phyloP scores from a whole-genome alignment of 2,113 vertebrate species.

The Thamnophis sirtalis region DNA sequence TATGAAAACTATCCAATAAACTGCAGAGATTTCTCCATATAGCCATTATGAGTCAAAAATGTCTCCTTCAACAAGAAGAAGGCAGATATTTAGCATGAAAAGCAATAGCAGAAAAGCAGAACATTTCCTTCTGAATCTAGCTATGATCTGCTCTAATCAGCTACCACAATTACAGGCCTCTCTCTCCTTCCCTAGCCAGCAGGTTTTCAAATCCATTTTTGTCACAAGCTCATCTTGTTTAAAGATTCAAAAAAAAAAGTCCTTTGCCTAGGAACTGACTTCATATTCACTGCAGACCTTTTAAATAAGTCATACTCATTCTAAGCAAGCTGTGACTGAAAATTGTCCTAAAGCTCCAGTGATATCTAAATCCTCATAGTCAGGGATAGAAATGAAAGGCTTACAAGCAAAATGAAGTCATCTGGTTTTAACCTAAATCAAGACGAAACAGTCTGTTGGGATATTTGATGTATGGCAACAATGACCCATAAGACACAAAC shows the following conservation, averaged over 20 bases:
- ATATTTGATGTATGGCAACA: neutral
- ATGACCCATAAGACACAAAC: neutral
- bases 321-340: neutral
- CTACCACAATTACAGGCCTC: neutral
- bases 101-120: neutral
- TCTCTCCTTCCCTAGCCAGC: neutral
- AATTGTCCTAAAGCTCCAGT: neutral
- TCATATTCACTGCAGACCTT: neutral
- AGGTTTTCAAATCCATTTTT: neutral
- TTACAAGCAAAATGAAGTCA: neutral
- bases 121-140: neutral
- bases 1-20: neutral
- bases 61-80: neutral
- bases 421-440: neutral
- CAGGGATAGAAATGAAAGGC: neutral
- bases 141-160: neutral
- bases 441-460: neutral
- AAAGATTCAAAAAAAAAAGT: no score
- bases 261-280: neutral
- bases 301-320: no score
- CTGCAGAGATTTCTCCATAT: neutral
- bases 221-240: neutral
- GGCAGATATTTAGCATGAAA: neutral
- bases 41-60: neutral
- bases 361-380: neutral